Percentiles rank a stretch among this genome's conserved stretches.
Evolutionary conservation across 2,113 vertebrate genomes (phyloP).

Genomic region (Lophotis ruficrista): DNA sequence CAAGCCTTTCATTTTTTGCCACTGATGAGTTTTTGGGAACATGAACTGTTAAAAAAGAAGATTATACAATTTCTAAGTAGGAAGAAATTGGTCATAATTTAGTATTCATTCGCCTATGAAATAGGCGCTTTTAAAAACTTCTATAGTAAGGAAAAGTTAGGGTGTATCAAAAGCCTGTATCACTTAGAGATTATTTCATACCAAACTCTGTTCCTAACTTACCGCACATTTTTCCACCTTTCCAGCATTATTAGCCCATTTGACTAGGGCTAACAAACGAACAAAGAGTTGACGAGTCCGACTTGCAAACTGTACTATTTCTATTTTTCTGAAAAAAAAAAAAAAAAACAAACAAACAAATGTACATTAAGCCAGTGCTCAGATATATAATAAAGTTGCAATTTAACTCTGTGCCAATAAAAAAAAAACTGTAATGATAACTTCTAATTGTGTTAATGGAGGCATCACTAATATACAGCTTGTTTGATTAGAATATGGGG

Average conservation of each 20-base stretch:
- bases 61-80: not conserved
- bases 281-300: constrained; percentile 97
- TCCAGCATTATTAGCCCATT: constrained; percentile 98
- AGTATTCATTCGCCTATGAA: not conserved
- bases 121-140: not conserved
- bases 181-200: not conserved
- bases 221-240: constrained; percentile 99
- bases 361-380: not conserved
- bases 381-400: not conserved
- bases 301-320: constrained; percentile 98
- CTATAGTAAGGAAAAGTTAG: not conserved
- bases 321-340: constrained; percentile 89
- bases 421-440: not conserved
- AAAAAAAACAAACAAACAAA: not conserved
- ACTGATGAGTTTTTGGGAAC: not conserved
- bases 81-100: not conserved
- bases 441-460: not conserved
- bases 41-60: not conserved
- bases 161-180: not conserved
- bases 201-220: constrained; percentile 66
- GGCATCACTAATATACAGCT: not conserved
- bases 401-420: not conserved
- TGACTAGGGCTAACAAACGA: constrained; percentile 92
- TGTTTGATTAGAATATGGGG: not conserved
- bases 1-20: not conserved